A percentile compares a stretch with the other conserved stretches of the same genome.
phyloP scores from a whole-genome alignment of 2,888 invertebrate genomes.

The Dryomyza anilis region DNA sequence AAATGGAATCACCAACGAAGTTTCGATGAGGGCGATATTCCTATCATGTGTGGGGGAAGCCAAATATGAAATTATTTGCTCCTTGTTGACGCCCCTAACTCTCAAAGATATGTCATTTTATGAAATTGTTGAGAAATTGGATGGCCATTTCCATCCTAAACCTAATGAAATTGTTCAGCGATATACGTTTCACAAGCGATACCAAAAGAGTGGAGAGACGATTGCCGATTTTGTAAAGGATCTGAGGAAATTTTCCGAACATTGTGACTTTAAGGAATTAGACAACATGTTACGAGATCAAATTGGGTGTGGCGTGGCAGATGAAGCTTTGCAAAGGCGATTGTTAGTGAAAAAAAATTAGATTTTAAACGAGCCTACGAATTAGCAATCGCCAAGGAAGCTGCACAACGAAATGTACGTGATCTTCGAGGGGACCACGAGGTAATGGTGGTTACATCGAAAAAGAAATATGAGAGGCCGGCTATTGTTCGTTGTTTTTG shows the following conservation, averaged over 20 bases:
- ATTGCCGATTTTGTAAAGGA: conserved; percentile 17
- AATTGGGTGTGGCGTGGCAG: conserved; percentile 9
- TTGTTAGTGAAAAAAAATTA: not conserved
- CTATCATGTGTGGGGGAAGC: conserved; percentile 10
- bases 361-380: not conserved
- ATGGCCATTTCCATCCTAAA: not conserved
- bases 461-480: not conserved
- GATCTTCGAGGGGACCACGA: not conserved
- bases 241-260: conserved; percentile 16
- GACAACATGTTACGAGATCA: conserved; percentile 13
- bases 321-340: conserved; percentile 7
- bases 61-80: not conserved
- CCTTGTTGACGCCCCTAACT: not conserved
- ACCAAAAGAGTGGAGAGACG: conserved; percentile 7
- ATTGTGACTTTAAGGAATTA: conserved; percentile 14
- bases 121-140: not conserved
- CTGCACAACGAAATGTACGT: not conserved
- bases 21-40: conserved; percentile 9
- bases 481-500: not conserved
- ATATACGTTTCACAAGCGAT: not conserved
- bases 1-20: conserved; percentile 13
- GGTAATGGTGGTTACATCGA: not conserved
- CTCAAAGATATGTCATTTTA: not conserved
- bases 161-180: not conserved
- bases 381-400: not conserved